Conservation (phyloP, 2,888 invertebrate species). For the Rhamphomyia laevipes region DNA sequence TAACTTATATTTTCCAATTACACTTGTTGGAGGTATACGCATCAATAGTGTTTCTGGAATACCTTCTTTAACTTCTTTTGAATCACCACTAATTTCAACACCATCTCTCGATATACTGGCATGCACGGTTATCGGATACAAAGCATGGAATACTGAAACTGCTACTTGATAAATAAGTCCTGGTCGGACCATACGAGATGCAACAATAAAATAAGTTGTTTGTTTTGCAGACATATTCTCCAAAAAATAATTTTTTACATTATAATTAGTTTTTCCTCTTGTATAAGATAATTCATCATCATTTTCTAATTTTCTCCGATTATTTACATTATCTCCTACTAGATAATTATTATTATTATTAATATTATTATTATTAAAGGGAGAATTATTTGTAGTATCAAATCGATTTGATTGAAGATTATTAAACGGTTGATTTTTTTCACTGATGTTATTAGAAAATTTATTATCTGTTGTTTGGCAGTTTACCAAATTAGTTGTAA, state of each 20-base stretch:
- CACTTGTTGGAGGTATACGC: slow-evolving; percentile 76
- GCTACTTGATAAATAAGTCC: slow-evolving; percentile 82
- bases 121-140: slow-evolving; percentile 69
- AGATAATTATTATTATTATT: too few relatives aligned
- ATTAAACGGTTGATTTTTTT: too few relatives aligned
- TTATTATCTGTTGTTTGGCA: too few relatives aligned
- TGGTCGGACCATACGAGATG: slow-evolving; percentile 82
- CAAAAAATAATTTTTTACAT: slow-evolving; percentile 24
- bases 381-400: too few relatives aligned
- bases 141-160: slow-evolving; percentile 69
- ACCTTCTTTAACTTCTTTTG: slow-evolving; percentile 69
- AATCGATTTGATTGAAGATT: too few relatives aligned
- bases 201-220: slow-evolving; percentile 78
- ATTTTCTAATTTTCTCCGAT: too few relatives aligned
- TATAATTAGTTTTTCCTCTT: slow-evolving; percentile 28
- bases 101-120: slow-evolving; percentile 84
- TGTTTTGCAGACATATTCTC: slow-evolving; percentile 27
- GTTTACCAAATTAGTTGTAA: too few relatives aligned
- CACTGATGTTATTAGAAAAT: too few relatives aligned
- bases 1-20: slow-evolving; percentile 71
- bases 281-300: too few relatives aligned
- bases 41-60: slow-evolving; percentile 84
- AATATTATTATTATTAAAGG: too few relatives aligned
- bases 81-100: slow-evolving; percentile 76
- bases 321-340: too few relatives aligned